Evolutionary conservation across 2,113 vertebrate genomes (phyloP).

Genomic region (Alligator sinensis): DNA sequence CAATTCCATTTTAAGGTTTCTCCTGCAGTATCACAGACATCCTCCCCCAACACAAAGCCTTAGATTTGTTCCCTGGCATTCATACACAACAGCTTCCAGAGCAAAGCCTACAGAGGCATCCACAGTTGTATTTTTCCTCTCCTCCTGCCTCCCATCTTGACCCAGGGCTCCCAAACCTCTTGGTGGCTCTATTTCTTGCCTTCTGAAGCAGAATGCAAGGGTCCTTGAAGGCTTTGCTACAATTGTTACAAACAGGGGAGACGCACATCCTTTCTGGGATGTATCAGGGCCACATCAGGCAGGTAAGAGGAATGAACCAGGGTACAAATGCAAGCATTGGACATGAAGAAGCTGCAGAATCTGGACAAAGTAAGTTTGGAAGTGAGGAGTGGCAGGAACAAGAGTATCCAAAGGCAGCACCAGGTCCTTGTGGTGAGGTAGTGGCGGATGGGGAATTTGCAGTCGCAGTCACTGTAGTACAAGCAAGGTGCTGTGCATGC

Average conservation of each 20-base stretch:
- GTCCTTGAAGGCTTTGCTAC: not conserved
- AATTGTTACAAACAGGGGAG: not conserved
- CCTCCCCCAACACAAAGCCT: not conserved
- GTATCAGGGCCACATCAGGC: not conserved
- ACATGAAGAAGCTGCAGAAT: not conserved
- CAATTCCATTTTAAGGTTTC: not conserved
- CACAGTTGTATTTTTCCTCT: not conserved
- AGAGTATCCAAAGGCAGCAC: not conserved
- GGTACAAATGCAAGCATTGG: not conserved
- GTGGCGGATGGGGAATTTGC: not conserved
- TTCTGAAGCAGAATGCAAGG: not conserved
- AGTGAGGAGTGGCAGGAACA: not conserved
- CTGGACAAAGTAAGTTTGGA: not conserved
- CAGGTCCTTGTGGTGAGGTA: not conserved
- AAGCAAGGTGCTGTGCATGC: not conserved
- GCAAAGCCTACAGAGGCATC: not conserved
- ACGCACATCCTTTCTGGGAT: not conserved
- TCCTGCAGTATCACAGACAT: not conserved
- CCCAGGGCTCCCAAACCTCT: not conserved
- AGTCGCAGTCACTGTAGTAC: not conserved
- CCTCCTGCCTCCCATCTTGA: not conserved
- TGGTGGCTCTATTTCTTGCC: not conserved
- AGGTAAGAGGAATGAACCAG: not conserved
- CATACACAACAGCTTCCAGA: not conserved
- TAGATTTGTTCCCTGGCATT: not conserved